phyloP scores from a whole-genome alignment of 2,888 invertebrate genomes.

The Apamea anceps region DNA sequence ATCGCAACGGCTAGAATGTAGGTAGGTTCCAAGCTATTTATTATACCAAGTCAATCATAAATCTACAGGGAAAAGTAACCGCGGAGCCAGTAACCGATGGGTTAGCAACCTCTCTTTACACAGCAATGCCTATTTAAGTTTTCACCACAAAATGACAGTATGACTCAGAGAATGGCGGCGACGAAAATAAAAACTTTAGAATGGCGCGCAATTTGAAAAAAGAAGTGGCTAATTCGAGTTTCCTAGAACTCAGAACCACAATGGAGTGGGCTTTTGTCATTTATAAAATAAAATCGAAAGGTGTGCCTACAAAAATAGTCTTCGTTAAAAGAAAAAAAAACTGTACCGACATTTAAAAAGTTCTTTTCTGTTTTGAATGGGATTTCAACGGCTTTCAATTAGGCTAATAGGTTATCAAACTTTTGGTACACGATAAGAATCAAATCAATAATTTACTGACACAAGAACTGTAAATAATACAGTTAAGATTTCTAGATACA shows the following conservation, averaged over 20 bases:
- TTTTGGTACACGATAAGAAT: neutral
- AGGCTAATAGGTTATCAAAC: neutral
- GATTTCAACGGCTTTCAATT: neutral
- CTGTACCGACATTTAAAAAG: neutral
- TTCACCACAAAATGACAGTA: slow-evolving; percentile 64
- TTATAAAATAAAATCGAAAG: neutral
- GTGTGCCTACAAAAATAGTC: neutral
- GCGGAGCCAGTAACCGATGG: slow-evolving; percentile 28
- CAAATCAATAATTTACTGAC: slow-evolving; percentile 2
- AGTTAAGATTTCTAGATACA: slow-evolving; percentile 38
- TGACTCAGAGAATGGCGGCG: slow-evolving; percentile 60
- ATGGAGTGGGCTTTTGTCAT: neutral
- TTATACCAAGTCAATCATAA: slow-evolving; percentile 55
- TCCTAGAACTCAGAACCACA: slow-evolving; percentile 30
- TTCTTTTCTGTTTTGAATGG: neutral
- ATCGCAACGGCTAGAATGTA: slow-evolving; percentile 11
- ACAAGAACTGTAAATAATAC: slow-evolving; percentile 54
- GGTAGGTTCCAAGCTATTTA: slow-evolving; percentile 40
- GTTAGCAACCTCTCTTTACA: slow-evolving; percentile 57
- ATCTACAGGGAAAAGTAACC: slow-evolving; percentile 57
- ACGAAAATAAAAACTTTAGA: slow-evolving; percentile 49
- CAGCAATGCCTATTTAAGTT: slow-evolving; percentile 55
- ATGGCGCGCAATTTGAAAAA: slow-evolving; percentile 54
- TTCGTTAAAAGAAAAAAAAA: neutral
- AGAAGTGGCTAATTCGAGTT: slow-evolving; percentile 18